Evolutionary conservation across 2,888 invertebrate species (phyloP).

Genomic region (Temnothorax rugatulus): DNA sequence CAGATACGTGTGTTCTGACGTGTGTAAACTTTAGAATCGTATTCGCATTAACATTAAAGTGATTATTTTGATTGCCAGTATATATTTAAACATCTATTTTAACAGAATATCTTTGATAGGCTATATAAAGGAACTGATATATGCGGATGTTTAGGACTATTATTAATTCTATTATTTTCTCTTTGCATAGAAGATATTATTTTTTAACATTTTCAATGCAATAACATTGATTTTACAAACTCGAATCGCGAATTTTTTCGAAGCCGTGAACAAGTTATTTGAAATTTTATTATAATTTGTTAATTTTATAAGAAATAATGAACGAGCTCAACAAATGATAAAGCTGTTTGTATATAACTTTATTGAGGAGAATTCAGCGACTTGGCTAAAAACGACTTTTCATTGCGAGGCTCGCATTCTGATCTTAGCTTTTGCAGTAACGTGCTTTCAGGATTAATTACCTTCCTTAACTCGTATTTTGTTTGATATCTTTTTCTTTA

Average conservation of each 20-base stretch:
- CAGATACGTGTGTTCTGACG: not conserved
- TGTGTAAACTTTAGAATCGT: conserved; percentile 26
- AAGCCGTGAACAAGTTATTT: not conserved
- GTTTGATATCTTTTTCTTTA: conserved; percentile 18
- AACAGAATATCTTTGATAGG: not conserved
- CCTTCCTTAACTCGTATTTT: conserved; percentile 11
- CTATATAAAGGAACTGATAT: not conserved
- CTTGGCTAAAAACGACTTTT: conserved; percentile 11
- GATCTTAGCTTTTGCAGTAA: conserved; percentile 1
- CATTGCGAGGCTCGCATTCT: not conserved
- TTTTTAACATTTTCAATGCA: not conserved
- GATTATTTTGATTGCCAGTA: not conserved
- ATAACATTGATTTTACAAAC: not conserved
- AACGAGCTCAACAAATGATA: not conserved
- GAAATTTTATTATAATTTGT: conserved; percentile 6
- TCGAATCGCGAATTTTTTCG: not conserved
- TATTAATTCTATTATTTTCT: not conserved
- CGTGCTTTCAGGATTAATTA: conserved; percentile 32
- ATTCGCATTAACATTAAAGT: conserved; percentile 24
- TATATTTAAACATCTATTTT: conserved; percentile 16
- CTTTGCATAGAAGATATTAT: not conserved
- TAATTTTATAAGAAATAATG: not conserved
- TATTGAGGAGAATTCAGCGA: conserved; percentile 27
- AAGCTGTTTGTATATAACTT: not conserved
- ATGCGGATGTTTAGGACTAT: not conserved